These are phyloP conservation scores for Burhinus oedicnemus DNA, from an alignment of 2,113 vertebrate species.

Conservation along the genomic window DNA sequence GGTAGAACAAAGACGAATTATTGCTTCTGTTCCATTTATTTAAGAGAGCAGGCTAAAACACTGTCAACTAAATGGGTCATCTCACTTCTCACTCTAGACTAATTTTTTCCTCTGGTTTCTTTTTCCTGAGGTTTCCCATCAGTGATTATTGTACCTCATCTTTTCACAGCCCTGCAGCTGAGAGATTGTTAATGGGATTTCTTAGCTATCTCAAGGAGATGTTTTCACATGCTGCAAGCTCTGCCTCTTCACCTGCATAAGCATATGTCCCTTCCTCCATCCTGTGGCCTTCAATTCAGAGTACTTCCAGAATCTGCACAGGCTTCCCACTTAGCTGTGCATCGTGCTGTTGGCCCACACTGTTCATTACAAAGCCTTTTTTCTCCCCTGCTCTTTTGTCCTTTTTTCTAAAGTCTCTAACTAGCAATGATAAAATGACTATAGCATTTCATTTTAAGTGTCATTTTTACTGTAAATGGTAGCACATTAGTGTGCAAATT, in stretches of 20 bases:
- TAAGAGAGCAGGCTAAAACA: neutral
- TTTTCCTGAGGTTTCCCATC: neutral
- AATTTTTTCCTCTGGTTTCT: neutral
- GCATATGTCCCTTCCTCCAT: neutral
- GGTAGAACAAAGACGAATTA: slow-evolving; percentile 14
- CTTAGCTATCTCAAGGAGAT: neutral
- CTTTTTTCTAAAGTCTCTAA: neutral
- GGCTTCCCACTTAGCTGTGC: neutral
- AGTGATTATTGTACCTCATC: neutral
- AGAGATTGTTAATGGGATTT: slow-evolving; percentile 1
- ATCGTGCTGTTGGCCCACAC: neutral
- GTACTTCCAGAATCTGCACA: neutral
- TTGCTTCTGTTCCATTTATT: slow-evolving; percentile 7
- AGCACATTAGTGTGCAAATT: neutral
- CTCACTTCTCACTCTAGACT: neutral
- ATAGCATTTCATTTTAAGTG: neutral
- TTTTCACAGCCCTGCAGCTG: slow-evolving; percentile 17
- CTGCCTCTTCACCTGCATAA: slow-evolving; percentile 13
- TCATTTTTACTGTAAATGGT: neutral
- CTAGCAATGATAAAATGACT: neutral
- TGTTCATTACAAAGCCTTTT: neutral
- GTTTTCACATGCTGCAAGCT: neutral
- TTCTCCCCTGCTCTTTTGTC: neutral
- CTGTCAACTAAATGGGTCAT: neutral
- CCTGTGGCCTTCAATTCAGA: neutral